phyloP scores from a whole-genome alignment of 2,888 invertebrate species.

The Epinotia nisella region DNA sequence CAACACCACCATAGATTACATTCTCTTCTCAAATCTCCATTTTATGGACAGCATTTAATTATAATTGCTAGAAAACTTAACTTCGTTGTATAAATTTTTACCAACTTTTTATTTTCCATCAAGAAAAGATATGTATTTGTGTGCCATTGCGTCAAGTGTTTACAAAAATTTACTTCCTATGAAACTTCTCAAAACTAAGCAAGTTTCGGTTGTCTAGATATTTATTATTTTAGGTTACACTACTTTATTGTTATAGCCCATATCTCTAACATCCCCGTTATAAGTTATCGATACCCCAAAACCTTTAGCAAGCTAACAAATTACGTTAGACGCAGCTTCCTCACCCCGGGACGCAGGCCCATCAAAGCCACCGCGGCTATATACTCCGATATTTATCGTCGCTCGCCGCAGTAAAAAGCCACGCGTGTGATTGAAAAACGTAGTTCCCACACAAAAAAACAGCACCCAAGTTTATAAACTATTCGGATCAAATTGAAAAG shows the following conservation, averaged over 20 bases:
- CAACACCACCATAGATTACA: too few relatives aligned
- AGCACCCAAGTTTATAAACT: slow-evolving; percentile 49
- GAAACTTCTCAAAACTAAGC: background rate
- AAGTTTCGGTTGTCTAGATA: background rate
- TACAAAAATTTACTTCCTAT: background rate
- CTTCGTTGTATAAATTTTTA: too few relatives aligned
- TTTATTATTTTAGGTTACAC: background rate
- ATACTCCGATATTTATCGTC: slow-evolving; percentile 80
- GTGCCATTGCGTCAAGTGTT: background rate
- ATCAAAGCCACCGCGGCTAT: slow-evolving; percentile 78
- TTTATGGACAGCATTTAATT: too few relatives aligned
- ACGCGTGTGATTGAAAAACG: slow-evolving; percentile 77
- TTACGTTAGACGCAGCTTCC: slow-evolving; percentile 26
- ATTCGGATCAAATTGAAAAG: slow-evolving; percentile 70
- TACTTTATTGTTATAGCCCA: slow-evolving; percentile 4
- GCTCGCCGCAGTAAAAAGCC: slow-evolving; percentile 70
- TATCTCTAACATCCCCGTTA: slow-evolving; percentile 10
- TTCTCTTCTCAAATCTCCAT: too few relatives aligned
- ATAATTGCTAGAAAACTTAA: too few relatives aligned
- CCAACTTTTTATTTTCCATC: too few relatives aligned
- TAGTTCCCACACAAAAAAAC: slow-evolving; percentile 75
- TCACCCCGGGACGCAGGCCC: slow-evolving; percentile 18
- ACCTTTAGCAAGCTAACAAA: slow-evolving; percentile 43
- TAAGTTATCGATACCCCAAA: slow-evolving; percentile 26
- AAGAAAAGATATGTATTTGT: too few relatives aligned